These are phyloP conservation scores for Himantopus leucocephalus DNA, from an alignment of 2,113 vertebrate genomes.

Conservation along the genomic window DNA sequence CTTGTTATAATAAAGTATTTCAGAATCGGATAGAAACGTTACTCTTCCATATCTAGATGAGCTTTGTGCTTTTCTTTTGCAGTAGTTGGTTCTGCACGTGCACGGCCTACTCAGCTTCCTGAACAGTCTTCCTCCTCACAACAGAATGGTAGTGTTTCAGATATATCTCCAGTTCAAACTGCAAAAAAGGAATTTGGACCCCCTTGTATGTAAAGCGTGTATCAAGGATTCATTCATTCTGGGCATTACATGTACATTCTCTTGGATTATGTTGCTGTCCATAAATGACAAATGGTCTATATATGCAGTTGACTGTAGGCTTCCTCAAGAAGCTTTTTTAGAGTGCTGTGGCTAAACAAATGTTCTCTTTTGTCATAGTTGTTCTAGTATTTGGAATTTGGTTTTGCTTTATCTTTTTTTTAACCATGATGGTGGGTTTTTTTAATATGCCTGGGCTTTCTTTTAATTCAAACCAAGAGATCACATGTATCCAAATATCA, in stretches of 20 bases:
- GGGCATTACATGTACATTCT: conserved; percentile 69
- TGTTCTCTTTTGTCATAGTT: background rate
- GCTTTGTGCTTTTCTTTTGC: conserved; percentile 38
- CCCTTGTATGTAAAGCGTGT: conserved; percentile 79
- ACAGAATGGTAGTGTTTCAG: conserved; percentile 94
- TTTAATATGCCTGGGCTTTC: background rate
- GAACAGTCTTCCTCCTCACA: conserved; percentile 85
- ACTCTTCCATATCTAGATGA: background rate
- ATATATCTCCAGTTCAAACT: conserved; percentile 84
- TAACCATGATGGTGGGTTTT: background rate
- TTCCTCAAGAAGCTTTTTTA: background rate
- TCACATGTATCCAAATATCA: conserved; percentile 53
- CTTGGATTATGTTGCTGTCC: conserved; percentile 60
- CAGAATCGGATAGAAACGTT: background rate
- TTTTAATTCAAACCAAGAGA: conserved; percentile 61
- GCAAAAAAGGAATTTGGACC: conserved; percentile 83
- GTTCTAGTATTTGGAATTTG: conserved; percentile 6
- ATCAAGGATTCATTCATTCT: conserved; percentile 75
- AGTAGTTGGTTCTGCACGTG: conserved; percentile 84
- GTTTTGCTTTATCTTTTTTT: conserved; percentile 13
- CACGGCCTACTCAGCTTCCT: conserved; percentile 83
- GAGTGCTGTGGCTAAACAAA: background rate
- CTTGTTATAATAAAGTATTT: background rate
- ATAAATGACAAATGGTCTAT: conserved; percentile 26
- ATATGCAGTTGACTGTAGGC: background rate